A percentile compares a stretch with the other conserved stretches of the same genome.
Conservation (phyloP, 2,888 invertebrate species). For the Andrena minutula region DNA sequence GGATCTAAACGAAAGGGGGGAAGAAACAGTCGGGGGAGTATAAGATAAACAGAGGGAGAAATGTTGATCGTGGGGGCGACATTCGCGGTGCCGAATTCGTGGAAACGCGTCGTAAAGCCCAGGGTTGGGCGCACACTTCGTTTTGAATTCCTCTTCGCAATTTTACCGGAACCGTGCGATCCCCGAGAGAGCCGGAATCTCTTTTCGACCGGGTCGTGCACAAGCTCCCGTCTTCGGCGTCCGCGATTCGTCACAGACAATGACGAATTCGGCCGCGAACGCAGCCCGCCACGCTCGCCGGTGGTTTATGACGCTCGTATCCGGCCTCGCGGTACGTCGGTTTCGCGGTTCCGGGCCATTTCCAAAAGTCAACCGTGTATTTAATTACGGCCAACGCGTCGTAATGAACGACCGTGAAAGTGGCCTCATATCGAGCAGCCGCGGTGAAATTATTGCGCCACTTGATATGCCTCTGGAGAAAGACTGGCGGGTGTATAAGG, state of each 20-base stretch:
- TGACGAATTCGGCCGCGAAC: not conserved
- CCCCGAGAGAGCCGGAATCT: not conserved
- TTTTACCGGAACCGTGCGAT: slow-evolving; percentile 26
- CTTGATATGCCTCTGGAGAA: not conserved
- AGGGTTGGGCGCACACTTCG: slow-evolving; percentile 24
- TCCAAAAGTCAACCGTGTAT: slow-evolving; percentile 52
- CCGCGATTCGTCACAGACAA: slow-evolving; percentile 1
- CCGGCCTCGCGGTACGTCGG: slow-evolving; percentile 3
- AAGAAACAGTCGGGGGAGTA: slow-evolving; percentile 21
- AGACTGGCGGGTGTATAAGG: not conserved
- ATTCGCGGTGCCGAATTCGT: slow-evolving; percentile 42
- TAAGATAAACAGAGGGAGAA: slow-evolving; percentile 51
- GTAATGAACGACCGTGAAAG: slow-evolving; percentile 33
- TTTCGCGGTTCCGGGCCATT: slow-evolving; percentile 36
- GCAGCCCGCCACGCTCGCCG: not conserved
- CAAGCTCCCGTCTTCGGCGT: not conserved
- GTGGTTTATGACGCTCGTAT: slow-evolving; percentile 39
- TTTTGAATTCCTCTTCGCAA: slow-evolving; percentile 43
- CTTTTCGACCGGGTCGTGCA: slow-evolving; percentile 12
- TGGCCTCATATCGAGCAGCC: slow-evolving; percentile 29
- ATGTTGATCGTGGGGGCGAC: slow-evolving; percentile 19
- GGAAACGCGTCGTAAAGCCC: slow-evolving; percentile 49
- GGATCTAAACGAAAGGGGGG: not conserved
- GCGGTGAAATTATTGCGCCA: slow-evolving; percentile 30
- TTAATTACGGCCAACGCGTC: slow-evolving; percentile 48